Base-by-base conservation (phyloP, 2,113 vertebrate species). In the Pangasianodon gigas region DNA sequence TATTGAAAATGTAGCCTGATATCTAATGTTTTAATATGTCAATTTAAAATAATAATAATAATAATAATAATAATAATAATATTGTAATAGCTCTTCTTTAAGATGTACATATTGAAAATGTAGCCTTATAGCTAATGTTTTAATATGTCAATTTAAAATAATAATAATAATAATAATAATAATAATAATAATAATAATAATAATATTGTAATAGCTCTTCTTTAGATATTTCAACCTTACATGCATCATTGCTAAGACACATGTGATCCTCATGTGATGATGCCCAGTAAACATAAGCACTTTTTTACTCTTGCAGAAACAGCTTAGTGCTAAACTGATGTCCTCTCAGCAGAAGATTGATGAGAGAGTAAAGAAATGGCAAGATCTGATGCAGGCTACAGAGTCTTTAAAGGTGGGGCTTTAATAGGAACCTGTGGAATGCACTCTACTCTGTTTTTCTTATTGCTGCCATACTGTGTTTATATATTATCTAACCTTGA, bases 271-370 rank as follows among this genome's bases (percentile, higher is more conserved):
- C 1, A 71, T 41, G 18, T 71, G 19, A 74, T 74, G 54, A 19
- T 58, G 19, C 16, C 1, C 29, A 7, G 41, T 41, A 69, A 32
- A 2, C 44, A 48, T 84, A 46, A 51, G 16, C 18, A 13, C 4
- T 87, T 14, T 82, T 26, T 32, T 84, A 29, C 56, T 86, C 65
- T 7, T 62, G 62, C 85, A 96, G 96, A 96, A 96, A 94, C 94
- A 96, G 89, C 94, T 96, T 74, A 92, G 95, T 16, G n/a, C 85
- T 29, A 96, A 94, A 0, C 91, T 96, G 87, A 89, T 94, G 90
- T 92, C 93, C 90, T 96, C 96, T 91, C 96, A 96, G 89, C 91
- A 95, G 37, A 96, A 94, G 92, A 96, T 96, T 84, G 95, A 96
- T 58, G 93, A 95, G 80, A 95, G 93, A 88, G 71, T 95, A 79